Conservation (phyloP, 2,888 invertebrate genomes). For the Bellardia bayeri region DNA sequence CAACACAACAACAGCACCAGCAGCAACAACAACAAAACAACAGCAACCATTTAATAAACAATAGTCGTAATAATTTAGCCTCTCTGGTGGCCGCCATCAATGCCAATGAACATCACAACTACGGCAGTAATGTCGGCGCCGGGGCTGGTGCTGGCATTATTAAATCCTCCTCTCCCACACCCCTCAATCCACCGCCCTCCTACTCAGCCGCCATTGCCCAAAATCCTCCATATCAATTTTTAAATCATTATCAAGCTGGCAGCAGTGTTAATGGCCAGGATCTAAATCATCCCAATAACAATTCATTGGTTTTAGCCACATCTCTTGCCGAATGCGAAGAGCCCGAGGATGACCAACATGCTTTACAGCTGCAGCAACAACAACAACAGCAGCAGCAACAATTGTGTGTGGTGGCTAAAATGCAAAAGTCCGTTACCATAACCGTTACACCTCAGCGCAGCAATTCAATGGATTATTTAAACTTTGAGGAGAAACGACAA, state of each 20-base stretch:
- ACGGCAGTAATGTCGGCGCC: slow-evolving; percentile 75
- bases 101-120: slow-evolving; percentile 69
- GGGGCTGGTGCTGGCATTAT: slow-evolving; percentile 44
- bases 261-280: slow-evolving; percentile 50
- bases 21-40: slow-evolving; percentile 74
- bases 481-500: slow-evolving; percentile 96
- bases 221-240: slow-evolving; percentile 75
- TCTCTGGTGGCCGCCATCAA: slow-evolving; percentile 79
- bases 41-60: slow-evolving; percentile 78
- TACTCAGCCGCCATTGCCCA: slow-evolving; percentile 79
- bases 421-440: slow-evolving; percentile 87
- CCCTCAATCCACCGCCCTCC: slow-evolving; percentile 78
- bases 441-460: slow-evolving; percentile 89
- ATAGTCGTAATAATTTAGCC: slow-evolving; percentile 80
- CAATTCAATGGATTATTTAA: slow-evolving; percentile 94
- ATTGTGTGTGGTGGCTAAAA: slow-evolving; percentile 84
- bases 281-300: slow-evolving; percentile 67
- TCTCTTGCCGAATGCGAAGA: slow-evolving; percentile 64
- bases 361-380: slow-evolving; percentile 75
- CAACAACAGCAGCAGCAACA: slow-evolving; percentile 80
- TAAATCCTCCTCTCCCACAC: slow-evolving; percentile 53
- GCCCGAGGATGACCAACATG: slow-evolving; percentile 74
- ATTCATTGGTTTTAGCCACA: slow-evolving; percentile 64
- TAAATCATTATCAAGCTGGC: slow-evolving; percentile 75
- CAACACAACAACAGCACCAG: slow-evolving; percentile 73